A percentile compares a stretch with the other conserved stretches of the same genome.
phyloP scores from a whole-genome alignment of 2,797 vertebrate genomes.

The Falco rusticolus region DNA sequence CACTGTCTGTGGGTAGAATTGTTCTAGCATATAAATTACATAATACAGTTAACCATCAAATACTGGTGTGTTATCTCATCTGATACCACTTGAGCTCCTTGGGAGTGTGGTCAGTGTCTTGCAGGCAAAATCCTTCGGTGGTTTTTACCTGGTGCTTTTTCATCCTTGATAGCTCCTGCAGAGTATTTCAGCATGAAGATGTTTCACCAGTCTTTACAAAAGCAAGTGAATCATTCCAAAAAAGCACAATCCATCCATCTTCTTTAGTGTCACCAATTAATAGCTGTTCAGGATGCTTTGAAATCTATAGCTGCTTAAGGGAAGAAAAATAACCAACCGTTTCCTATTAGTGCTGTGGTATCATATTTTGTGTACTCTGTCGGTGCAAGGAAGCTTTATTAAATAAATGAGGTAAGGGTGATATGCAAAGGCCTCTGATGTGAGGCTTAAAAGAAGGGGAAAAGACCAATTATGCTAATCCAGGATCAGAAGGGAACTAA shows the following conservation, averaged over 20 bases:
- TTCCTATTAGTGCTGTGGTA: neutral
- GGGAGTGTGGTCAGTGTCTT: slow-evolving; percentile 38
- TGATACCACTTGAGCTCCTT: neutral
- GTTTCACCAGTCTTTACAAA: slow-evolving; percentile 47
- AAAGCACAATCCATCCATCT: slow-evolving; percentile 42
- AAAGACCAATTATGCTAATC: neutral
- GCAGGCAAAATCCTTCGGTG: slow-evolving; percentile 32
- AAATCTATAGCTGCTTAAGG: slow-evolving; percentile 32
- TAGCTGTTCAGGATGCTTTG: slow-evolving; percentile 35
- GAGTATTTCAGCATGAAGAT: slow-evolving; percentile 40
- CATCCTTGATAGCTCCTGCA: slow-evolving; percentile 10
- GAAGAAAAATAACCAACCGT: slow-evolving; percentile 21
- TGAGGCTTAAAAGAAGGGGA: neutral
- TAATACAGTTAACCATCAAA: neutral
- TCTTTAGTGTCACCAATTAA: slow-evolving; percentile 57
- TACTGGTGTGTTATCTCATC: neutral
- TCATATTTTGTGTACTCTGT: neutral
- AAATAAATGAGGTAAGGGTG: neutral
- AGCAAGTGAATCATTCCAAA: slow-evolving; percentile 53
- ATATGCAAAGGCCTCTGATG: neutral
- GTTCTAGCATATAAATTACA: neutral
- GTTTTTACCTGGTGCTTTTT: slow-evolving; percentile 42
- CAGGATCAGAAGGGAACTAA: neutral
- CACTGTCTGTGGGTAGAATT: neutral
- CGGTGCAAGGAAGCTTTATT: neutral